Evolutionary conservation across 2,888 invertebrate species (phyloP).

Genomic region (Drosophila picticornis): DNA sequence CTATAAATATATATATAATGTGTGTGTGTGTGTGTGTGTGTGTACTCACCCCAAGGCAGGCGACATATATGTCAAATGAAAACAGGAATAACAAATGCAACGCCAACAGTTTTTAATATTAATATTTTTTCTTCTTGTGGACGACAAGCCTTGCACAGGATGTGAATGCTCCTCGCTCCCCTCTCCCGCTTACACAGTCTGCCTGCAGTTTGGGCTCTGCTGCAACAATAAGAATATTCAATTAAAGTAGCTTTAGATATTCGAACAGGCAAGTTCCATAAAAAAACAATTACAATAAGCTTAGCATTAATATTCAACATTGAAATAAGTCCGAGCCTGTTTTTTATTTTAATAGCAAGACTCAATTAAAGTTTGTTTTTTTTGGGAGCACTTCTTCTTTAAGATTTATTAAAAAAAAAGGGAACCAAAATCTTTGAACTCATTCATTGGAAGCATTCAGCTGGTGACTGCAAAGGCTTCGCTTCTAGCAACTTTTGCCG

Average conservation of each 20-base stretch:
- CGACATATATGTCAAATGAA: constrained; percentile 58
- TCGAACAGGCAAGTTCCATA: not conserved
- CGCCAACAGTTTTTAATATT: constrained; percentile 36
- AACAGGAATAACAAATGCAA: constrained; percentile 44
- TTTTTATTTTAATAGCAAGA: too few species aligned
- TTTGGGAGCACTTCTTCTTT: not conserved
- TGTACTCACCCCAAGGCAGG: constrained; percentile 50
- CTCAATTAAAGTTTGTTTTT: not conserved
- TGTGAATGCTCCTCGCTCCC: not conserved
- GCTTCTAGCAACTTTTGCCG: not conserved
- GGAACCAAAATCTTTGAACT: not conserved
- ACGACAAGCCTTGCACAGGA: constrained; percentile 22
- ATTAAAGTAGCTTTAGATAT: constrained; percentile 1
- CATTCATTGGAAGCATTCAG: not conserved
- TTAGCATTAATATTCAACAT: not conserved
- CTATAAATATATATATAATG: not conserved
- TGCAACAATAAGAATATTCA: constrained; percentile 8
- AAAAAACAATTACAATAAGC: not conserved
- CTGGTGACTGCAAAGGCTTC: not conserved
- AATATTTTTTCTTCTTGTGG: constrained; percentile 21
- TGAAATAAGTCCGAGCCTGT: not conserved
- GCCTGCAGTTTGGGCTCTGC: constrained; percentile 21
- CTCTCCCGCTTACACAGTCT: too few species aligned
- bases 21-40: not conserved
- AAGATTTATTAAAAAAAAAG: not conserved